phyloP scores from a whole-genome alignment of 2,888 invertebrate species.

The Meliscaeva auricollis region DNA sequence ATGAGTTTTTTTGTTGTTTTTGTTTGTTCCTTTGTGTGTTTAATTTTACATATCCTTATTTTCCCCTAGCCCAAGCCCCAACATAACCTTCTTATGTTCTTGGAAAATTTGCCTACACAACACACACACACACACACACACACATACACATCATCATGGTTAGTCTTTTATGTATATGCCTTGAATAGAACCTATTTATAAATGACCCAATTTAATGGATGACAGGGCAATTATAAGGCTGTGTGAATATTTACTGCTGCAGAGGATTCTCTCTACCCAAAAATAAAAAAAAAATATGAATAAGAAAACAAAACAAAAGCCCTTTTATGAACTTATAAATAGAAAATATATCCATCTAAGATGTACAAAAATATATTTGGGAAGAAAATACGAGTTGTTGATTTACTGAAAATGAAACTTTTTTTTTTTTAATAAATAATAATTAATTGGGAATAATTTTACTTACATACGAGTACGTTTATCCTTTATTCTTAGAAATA shows the following conservation, averaged over 20 bases:
- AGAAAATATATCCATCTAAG: neutral
- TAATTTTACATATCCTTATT: slow-evolving; percentile 6
- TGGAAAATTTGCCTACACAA: slow-evolving; percentile 22
- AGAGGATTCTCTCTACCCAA: slow-evolving; percentile 24
- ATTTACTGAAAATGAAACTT: slow-evolving; percentile 32
- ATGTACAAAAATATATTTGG: neutral
- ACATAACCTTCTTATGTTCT: slow-evolving; percentile 1
- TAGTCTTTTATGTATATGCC: slow-evolving; percentile 30
- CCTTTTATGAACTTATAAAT: neutral
- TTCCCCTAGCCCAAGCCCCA: neutral
- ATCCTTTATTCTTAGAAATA: no score
- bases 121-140: neutral
- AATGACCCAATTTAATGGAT: slow-evolving; percentile 72
- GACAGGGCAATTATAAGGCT: slow-evolving; percentile 60
- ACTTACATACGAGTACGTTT: slow-evolving; percentile 38
- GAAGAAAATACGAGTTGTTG: slow-evolving; percentile 2
- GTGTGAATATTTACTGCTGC: slow-evolving; percentile 36
- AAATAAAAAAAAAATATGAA: neutral
- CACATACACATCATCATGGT: no score
- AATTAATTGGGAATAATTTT: slow-evolving; percentile 39
- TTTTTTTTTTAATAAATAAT: no score
- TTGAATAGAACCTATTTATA: slow-evolving; percentile 71
- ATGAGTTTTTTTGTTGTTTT: neutral
- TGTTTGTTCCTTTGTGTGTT: neutral
- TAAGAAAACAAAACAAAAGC: neutral